Percentiles rank a stretch among this genome's conserved stretches.
These are phyloP conservation scores for Rhogogaster chlorosoma DNA, from an alignment of 2,888 invertebrate genomes.

Conservation along the genomic window DNA sequence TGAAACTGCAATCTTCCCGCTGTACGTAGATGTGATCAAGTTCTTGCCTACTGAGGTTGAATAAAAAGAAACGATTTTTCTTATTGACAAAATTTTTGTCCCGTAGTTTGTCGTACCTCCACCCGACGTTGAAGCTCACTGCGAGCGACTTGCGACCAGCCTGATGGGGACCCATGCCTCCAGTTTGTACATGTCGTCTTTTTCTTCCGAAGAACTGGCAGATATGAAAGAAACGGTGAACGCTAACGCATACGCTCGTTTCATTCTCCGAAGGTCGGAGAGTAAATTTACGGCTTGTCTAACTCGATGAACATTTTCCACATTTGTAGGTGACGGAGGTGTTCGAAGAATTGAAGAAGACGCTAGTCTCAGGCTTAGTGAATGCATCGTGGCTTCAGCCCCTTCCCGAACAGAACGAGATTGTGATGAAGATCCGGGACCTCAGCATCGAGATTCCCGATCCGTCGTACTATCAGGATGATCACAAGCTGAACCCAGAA, in stretches of 20 bases:
- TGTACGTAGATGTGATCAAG: not conserved
- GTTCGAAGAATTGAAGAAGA: slow-evolving; percentile 62
- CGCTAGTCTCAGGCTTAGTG: slow-evolving; percentile 57
- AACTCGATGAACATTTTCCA: not conserved
- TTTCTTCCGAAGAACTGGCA: slow-evolving; percentile 58
- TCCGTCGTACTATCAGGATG: slow-evolving; percentile 54
- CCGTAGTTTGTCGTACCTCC: slow-evolving; percentile 62
- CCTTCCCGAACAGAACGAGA: slow-evolving; percentile 51
- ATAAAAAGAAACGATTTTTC: not conserved
- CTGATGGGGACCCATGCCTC: slow-evolving; percentile 63
- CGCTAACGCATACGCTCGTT: slow-evolving; percentile 46
- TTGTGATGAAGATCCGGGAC: slow-evolving; percentile 61
- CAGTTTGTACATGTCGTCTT: slow-evolving; percentile 64
- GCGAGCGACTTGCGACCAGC: slow-evolving; percentile 60
- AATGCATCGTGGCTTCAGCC: slow-evolving; percentile 58
- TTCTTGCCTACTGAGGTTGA: not conserved
- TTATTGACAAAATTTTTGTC: not conserved
- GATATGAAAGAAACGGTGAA: slow-evolving; percentile 61
- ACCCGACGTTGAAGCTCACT: slow-evolving; percentile 58
- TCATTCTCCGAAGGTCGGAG: not conserved
- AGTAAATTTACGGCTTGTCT: not conserved
- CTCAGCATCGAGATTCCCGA: slow-evolving; percentile 62
- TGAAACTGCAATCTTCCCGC: not conserved
- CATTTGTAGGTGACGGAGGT: slow-evolving; percentile 58
- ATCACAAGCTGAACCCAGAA: not conserved